A percentile compares a stretch with the other conserved stretches of the same genome.
These are phyloP conservation scores for Chrysotoxum bicinctum DNA, from an alignment of 2,888 invertebrate genomes.

Conservation along the genomic window DNA sequence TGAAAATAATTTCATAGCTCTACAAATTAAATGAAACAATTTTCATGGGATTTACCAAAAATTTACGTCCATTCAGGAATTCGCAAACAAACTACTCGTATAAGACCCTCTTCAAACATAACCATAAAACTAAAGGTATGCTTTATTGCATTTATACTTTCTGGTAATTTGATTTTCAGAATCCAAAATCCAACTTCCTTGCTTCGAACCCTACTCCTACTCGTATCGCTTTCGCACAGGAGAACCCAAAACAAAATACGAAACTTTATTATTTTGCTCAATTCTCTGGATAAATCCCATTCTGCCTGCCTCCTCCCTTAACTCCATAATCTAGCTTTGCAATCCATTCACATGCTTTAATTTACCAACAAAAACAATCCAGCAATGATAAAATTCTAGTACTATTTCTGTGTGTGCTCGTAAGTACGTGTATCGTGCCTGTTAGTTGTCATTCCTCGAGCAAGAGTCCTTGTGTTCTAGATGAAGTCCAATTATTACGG, in stretches of 20 bases:
- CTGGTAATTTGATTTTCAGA: conserved; percentile 27
- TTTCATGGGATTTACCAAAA: background rate
- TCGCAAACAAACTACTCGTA: background rate
- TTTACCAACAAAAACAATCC: conserved; percentile 11
- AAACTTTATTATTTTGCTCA: conserved; percentile 4
- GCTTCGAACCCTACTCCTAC: background rate
- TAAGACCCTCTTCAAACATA: background rate
- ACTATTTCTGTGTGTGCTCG: background rate
- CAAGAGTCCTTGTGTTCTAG: conserved; percentile 10
- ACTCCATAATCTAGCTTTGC: conserved; percentile 10
- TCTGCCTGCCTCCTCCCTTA: background rate
- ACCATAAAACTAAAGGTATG: conserved; percentile 11
- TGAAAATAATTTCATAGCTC: background rate
- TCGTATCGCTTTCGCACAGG: too few relatives aligned
- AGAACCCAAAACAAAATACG: background rate
- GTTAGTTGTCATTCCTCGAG: background rate
- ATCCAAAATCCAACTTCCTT: background rate
- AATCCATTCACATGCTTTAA: conserved; percentile 25
- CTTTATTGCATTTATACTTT: conserved; percentile 21
- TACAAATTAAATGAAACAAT: background rate
- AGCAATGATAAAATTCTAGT: background rate
- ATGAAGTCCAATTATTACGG: conserved; percentile 32
- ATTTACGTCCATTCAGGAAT: background rate
- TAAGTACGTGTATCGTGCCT: background rate
- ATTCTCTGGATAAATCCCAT: conserved; percentile 12